These are phyloP conservation scores for Thripadectes ignobilis DNA, from an alignment of 2,797 vertebrate genomes.

Conservation along the genomic window DNA sequence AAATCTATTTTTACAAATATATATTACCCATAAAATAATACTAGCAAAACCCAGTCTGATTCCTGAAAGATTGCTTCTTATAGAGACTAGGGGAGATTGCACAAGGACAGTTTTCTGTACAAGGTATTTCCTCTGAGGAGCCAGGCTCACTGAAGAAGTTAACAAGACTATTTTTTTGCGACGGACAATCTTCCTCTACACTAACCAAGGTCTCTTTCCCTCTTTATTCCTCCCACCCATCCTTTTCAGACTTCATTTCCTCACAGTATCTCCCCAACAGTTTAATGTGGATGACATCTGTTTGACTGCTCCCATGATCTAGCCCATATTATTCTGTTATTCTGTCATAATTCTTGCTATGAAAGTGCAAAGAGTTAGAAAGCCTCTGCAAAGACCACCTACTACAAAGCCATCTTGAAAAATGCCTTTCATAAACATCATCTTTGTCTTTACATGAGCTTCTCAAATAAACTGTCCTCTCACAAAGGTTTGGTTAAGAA, in stretches of 20 bases:
- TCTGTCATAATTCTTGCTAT: slow-evolving; percentile 14
- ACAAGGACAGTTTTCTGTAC: not conserved
- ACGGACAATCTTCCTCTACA: not conserved
- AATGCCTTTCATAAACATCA: slow-evolving; percentile 23
- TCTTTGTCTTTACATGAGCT: not conserved
- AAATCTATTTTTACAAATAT: not conserved
- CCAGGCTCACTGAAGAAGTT: not conserved
- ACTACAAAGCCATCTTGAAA: slow-evolving; percentile 19
- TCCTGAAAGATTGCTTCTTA: not conserved
- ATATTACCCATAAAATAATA: not conserved
- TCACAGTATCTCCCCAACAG: not conserved
- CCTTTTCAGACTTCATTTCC: not conserved
- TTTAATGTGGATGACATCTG: not conserved
- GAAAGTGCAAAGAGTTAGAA: not conserved
- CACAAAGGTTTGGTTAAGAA: not conserved
- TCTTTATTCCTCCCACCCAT: fast-evolving
- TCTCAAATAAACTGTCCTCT: slow-evolving; percentile 27
- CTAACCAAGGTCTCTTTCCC: not conserved
- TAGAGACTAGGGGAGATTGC: not conserved
- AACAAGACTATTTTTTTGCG: not conserved
- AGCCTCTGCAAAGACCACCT: slow-evolving; percentile 18
- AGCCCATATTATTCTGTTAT: not conserved
- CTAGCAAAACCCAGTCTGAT: not conserved
- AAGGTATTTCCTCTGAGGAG: not conserved
- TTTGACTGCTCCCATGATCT: not conserved